Evolutionary conservation across 2,113 vertebrate species (phyloP).

Genomic region (Sterrhoptilus dennistouni): DNA sequence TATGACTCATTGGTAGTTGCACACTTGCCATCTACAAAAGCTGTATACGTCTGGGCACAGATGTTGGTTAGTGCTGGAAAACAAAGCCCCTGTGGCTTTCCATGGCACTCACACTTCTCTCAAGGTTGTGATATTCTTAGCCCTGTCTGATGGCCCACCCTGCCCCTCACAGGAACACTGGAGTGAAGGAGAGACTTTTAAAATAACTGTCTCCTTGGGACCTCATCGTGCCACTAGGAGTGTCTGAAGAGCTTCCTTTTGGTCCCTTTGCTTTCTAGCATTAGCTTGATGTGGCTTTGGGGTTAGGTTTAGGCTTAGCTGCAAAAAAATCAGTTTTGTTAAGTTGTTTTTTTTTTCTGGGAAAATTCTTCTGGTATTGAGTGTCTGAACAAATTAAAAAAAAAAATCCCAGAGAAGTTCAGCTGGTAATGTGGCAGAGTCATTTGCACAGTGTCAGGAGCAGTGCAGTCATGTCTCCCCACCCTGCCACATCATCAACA

Average conservation of each 20-base stretch:
- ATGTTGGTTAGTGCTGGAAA: not conserved
- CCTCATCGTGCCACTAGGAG: not conserved
- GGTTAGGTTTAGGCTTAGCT: not conserved
- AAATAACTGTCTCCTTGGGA: not conserved
- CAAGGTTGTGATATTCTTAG: not conserved
- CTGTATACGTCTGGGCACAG: not conserved
- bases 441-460: not conserved
- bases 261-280: not conserved
- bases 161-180: rapidly evolving
- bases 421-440: not conserved
- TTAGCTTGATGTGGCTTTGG: not conserved
- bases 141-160: not conserved
- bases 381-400: not conserved
- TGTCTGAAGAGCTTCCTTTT: not conserved
- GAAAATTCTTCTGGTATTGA: not conserved
- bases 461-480: not conserved
- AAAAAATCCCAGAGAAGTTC: not conserved
- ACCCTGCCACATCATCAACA: not conserved
- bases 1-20: not conserved
- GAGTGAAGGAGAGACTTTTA: not conserved
- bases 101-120: not conserved
- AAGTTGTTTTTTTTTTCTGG: not conserved
- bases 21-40: not conserved
- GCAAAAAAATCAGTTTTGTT: not conserved
- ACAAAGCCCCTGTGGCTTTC: not conserved